Percentiles rank a stretch among this genome's conserved stretches.
These are phyloP conservation scores for Labeo calbasu DNA, from an alignment of 2,797 vertebrate genomes.

Conservation along the genomic window DNA sequence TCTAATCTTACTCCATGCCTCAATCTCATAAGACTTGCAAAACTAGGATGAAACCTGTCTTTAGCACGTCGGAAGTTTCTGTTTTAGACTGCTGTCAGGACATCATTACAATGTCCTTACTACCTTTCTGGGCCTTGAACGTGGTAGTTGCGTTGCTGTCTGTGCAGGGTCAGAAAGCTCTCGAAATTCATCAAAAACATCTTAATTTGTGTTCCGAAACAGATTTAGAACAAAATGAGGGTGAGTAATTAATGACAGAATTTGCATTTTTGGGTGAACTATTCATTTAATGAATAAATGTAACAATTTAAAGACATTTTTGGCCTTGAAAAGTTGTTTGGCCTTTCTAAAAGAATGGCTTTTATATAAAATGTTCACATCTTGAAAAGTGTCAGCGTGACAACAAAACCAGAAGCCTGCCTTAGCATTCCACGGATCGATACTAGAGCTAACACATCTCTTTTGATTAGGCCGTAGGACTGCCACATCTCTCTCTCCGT, in stretches of 20 bases:
- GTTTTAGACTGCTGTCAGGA: background rate
- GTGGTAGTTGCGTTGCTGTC: no score
- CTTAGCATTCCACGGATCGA: slow-evolving; percentile 65
- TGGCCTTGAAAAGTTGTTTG: slow-evolving; percentile 15
- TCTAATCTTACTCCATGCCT: background rate
- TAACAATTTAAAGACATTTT: background rate
- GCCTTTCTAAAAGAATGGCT: slow-evolving; percentile 6
- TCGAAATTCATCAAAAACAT: no score
- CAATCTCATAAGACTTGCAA: background rate
- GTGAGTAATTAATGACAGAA: no score
- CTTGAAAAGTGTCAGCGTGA: slow-evolving; percentile 64
- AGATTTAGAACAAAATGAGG: no score
- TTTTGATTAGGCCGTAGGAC: slow-evolving; percentile 69
- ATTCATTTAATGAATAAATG: background rate
- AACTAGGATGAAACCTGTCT: slow-evolving; percentile 1
- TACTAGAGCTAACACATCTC: slow-evolving; percentile 65
- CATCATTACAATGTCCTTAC: background rate
- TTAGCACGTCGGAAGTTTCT: background rate
- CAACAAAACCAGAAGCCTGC: slow-evolving; percentile 53
- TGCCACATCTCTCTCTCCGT: slow-evolving; percentile 63
- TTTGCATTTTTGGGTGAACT: no score
- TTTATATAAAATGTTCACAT: slow-evolving; percentile 59
- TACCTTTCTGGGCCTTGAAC: no score
- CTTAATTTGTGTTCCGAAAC: no score
- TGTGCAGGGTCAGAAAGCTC: no score